Conservation (phyloP, 1,140 invertebrate genomes). For the Latrodectus geometricus region DNA sequence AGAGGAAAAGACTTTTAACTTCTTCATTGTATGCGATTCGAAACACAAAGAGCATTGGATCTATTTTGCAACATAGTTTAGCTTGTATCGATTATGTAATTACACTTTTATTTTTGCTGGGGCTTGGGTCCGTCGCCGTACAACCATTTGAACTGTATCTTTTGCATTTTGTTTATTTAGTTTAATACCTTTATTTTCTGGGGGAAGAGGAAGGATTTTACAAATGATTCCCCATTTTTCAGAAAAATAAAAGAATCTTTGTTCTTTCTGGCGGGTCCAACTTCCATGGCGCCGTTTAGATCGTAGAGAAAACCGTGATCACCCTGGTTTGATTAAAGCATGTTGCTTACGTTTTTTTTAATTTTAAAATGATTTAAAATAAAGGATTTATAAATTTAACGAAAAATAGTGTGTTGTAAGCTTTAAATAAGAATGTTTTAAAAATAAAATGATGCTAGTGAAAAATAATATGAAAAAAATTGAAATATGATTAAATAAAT, state of each 20-base stretch:
- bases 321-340: no score
- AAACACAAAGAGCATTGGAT: conserved; percentile 35
- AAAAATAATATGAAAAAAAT: no score
- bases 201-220: conserved; percentile 15
- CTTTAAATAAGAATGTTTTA: no score
- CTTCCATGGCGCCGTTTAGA: not conserved
- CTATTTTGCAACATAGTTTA: conserved; percentile 50
- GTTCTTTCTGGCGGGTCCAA: not conserved
- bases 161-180: conserved; percentile 18
- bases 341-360: no score
- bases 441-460: no score
- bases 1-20: conserved; percentile 43
- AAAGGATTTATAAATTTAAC: no score
- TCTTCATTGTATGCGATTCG: conserved; percentile 32
- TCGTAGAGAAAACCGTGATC: no score
- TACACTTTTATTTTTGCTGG: conserved; percentile 56
- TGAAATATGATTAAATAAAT: no score
- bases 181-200: conserved; percentile 26
- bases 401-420: no score
- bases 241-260: conserved; percentile 18
- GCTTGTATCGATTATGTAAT: conserved; percentile 59
- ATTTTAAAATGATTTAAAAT: no score
- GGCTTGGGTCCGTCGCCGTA: not conserved
- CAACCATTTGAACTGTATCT: not conserved
- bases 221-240: conserved; percentile 54